A percentile compares a stretch with the other conserved stretches of the same genome.
These are phyloP conservation scores for rabbit (Oryctolagus cuniculus) DNA, from an alignment of 2,113 vertebrate species.

Conservation along the genomic window mOryCun1.1 NC_091432.1:52469001-52469500, in stretches of 20 bases:
- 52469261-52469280: not conserved
- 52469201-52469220: slow-evolving; percentile 14
- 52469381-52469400: not conserved
- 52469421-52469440: not conserved
- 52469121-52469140: too few species aligned
- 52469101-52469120: too few species aligned
- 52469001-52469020: too few species aligned
- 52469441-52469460: not conserved
- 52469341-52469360: not conserved
- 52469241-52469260: not conserved
- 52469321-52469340: not conserved
- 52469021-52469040: too few species aligned
- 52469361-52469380: not conserved
- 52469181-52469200: not conserved
- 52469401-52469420: slow-evolving; percentile 14
- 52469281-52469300: not conserved
- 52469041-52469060: too few species aligned
- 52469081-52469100: too few species aligned
- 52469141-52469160: not conserved
- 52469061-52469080: too few species aligned
- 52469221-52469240: not conserved
- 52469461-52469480: not conserved
- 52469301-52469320: not conserved
- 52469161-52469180: not conserved
- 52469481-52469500: not conserved